Evolutionary conservation across 2,888 invertebrate genomes (phyloP).

Genomic region (Buathra laborator): DNA sequence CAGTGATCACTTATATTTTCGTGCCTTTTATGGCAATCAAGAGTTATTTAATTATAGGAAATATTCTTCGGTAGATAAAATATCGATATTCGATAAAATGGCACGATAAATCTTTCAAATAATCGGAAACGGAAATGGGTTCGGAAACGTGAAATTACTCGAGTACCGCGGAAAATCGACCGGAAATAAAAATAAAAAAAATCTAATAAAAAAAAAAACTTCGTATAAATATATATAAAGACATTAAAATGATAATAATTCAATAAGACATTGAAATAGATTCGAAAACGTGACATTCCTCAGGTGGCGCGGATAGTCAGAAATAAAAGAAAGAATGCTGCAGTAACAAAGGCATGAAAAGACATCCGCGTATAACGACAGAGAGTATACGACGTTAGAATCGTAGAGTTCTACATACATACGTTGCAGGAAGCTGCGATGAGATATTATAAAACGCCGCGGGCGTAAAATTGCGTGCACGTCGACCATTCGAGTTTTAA

Average conservation of each 20-base stretch:
- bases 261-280: neutral
- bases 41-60: neutral
- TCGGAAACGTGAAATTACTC: neutral
- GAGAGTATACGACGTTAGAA: neutral
- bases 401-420: conserved; percentile 9
- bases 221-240: conserved; percentile 46
- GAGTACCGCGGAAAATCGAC: neutral
- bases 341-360: conserved; percentile 16
- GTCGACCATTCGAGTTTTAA: conserved; percentile 42
- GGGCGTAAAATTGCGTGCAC: conserved; percentile 15
- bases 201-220: neutral
- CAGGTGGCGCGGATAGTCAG: conserved; percentile 14
- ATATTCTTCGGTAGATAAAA: neutral
- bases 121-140: neutral
- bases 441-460: conserved; percentile 42
- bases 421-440: neutral
- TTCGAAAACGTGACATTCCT: conserved; percentile 29
- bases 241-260: neutral
- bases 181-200: neutral
- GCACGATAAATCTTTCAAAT: neutral
- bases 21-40: neutral
- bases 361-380: neutral
- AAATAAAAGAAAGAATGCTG: neutral
- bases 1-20: neutral
- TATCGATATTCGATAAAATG: neutral